Conservation (phyloP, 2,888 invertebrate species). For the Aporophyla lueneburgensis region DNA sequence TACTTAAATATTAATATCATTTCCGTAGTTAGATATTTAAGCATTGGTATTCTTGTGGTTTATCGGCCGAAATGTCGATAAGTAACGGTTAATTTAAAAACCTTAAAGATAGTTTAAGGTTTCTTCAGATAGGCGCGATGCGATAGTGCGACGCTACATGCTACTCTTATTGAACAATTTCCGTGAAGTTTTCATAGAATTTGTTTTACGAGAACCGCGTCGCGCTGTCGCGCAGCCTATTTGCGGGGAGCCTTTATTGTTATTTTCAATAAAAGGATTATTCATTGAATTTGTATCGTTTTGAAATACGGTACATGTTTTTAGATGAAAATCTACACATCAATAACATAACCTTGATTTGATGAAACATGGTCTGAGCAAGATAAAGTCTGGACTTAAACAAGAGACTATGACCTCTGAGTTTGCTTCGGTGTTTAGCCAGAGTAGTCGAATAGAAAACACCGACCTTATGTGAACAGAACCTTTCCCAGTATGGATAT, state of each 20-base stretch:
- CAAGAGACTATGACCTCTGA: neutral
- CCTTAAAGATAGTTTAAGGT: neutral
- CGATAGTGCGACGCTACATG: no score
- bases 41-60: slow-evolving; percentile 1
- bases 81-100: neutral
- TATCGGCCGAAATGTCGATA: neutral
- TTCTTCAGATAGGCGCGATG: no score
- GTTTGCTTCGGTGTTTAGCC: neutral
- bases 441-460: neutral
- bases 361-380: neutral
- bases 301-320: neutral
- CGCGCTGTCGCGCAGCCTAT: no score
- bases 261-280: neutral
- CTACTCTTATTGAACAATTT: no score
- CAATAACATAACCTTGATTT: neutral
- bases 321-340: neutral
- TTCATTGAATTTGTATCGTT: neutral
- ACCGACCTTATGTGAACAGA: no score
- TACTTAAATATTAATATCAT: slow-evolving; percentile 18
- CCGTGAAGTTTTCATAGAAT: no score
- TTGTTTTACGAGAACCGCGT: no score
- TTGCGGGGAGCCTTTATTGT: neutral
- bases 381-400: neutral
- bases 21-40: slow-evolving; percentile 36
- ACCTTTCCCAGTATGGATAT: no score